Base-by-base conservation (phyloP, 2,113 vertebrate species). In the Chloropsis hardwickii region DNA sequence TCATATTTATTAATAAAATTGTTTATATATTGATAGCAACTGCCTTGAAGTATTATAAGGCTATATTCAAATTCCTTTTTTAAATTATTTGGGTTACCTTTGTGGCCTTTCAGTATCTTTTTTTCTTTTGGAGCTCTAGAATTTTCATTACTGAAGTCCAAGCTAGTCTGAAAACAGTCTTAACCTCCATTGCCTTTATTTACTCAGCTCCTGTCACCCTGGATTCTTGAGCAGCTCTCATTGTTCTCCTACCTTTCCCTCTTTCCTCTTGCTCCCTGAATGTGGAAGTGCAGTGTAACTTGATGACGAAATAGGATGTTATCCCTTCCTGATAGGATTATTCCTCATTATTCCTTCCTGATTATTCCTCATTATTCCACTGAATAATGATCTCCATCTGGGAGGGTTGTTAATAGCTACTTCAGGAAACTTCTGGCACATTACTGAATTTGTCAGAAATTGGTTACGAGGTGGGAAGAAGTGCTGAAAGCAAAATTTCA, bases 221-320 rank as follows among this genome's bases (percentile, higher is more conserved):
- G 67, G 14, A 61, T 86, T 70, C 79, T 81, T 73, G 47, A 69
- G 76, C 28, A 42, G 35, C 70, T 88, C 51, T 90, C 35, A 90
- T 92, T 90, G 86, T 97, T 96, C 60, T 70, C 7, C 0, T 64
- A n/a, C 61, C 33, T 88, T 56, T 90, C 45, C 40, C 53, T 64
- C 70, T 79, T 95, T 95, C 82, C 82, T 93, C 47, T 71, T 86
- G 31, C n/a, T 90, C 47, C 51, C 24, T 78, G 35, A 60, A 83
- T 50, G 35, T 95, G 86, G 69, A 92, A 90, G 24, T 78, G 39
- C 42, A 70, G 64, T 44, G 51, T 81, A 78, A 64, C 42, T 74
- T 88, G 64, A 56, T 95, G 80, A 91, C 91, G 86, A 71, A 95
- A 81, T 47, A 92, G 94, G 80, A 95, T 86, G 60, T 93, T 86